Conservation (phyloP, 2,797 vertebrate genomes). For the Malacoraja senta region DNA sequence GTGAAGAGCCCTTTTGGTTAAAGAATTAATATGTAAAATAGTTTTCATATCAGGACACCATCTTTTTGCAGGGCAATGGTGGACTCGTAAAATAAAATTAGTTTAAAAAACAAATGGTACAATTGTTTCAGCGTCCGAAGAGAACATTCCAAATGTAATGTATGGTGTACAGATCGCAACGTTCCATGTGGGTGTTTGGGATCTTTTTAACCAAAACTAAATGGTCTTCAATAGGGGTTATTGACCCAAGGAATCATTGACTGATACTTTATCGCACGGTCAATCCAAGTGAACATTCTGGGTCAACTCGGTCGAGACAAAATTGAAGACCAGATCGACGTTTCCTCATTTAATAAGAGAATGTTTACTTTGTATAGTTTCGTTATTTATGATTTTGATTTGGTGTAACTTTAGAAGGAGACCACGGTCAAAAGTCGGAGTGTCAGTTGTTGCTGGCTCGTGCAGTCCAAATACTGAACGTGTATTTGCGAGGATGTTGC, state of each 20-base stretch:
- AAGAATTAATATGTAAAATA: slow-evolving; percentile 2
- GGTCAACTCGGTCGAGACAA: not conserved
- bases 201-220: not conserved
- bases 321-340: not conserved
- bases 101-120: slow-evolving; percentile 10
- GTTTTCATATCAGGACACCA: not conserved
- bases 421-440: not conserved
- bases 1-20: not conserved
- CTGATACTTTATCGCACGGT: too few relatives aligned
- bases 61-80: not conserved
- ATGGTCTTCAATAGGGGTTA: not conserved
- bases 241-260: not conserved
- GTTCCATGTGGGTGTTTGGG: not conserved
- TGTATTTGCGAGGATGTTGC: too few relatives aligned
- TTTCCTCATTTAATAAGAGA: not conserved
- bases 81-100: not conserved
- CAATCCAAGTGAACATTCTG: not conserved
- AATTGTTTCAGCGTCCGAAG: not conserved
- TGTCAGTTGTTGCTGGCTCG: not conserved
- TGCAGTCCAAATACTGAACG: not conserved
- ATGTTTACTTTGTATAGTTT: slow-evolving; percentile 27
- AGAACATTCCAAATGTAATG: not conserved
- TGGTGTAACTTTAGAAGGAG: not conserved
- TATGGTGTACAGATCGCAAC: not conserved
- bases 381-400: slow-evolving; percentile 26